These are phyloP conservation scores for Aurelia aurita complex sp. Pacific DNA, from an alignment of 30 jellyfish, hydroid and myxozoan species.

Conservation along the genomic window DNA sequence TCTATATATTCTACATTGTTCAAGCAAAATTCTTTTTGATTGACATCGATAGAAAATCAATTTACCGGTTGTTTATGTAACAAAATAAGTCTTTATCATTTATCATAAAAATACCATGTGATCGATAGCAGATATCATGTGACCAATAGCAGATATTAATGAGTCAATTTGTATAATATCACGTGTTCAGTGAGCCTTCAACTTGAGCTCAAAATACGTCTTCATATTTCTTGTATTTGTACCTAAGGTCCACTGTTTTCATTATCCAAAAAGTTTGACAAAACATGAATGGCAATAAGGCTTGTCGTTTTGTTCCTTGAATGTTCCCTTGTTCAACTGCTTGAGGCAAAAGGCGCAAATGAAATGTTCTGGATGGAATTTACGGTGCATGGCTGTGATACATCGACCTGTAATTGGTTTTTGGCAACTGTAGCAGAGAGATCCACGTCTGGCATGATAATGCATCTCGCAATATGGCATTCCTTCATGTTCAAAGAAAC, in stretches of 20 bases:
- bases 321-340: slow-evolving; percentile 93
- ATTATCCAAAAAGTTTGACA: slow-evolving; percentile 86
- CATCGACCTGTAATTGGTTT: slow-evolving; percentile 96
- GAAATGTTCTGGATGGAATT: slow-evolving; percentile 97
- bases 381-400: slow-evolving; percentile 95
- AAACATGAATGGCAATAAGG: slow-evolving; percentile 96
- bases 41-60: too few relatives aligned
- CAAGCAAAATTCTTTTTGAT: too few relatives aligned
- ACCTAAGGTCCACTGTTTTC: background rate
- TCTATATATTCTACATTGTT: too few relatives aligned
- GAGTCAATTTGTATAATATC: slow-evolving; percentile 1
- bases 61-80: too few relatives aligned
- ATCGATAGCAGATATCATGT: background rate
- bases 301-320: slow-evolving; percentile 93
- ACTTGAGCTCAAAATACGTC: background rate
- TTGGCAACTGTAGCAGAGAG: slow-evolving; percentile 97
- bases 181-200: background rate
- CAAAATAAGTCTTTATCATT: background rate
- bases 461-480: slow-evolving; percentile 99
- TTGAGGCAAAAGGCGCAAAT: slow-evolving; percentile 96
- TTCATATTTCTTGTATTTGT: background rate
- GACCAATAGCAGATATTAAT: slow-evolving; percentile 1
- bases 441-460: slow-evolving; percentile 97
- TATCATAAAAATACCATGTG: slow-evolving; percentile 9
- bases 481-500: slow-evolving; percentile 94